phyloP scores from a whole-genome alignment of 1,140 invertebrate species.

The Anastrepha ludens region DNA sequence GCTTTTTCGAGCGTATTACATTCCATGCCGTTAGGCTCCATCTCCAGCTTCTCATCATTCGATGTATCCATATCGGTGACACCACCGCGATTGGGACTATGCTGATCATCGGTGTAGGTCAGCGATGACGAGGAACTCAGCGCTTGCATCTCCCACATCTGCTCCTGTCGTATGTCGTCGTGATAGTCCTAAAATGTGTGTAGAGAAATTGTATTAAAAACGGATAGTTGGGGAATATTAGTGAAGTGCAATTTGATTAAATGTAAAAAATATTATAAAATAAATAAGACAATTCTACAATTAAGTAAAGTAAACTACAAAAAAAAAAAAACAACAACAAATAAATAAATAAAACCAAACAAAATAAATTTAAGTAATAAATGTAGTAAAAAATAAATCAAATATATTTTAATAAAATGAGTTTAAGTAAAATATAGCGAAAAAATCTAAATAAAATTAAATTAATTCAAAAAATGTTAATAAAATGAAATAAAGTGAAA shows the following conservation, averaged over 20 bases:
- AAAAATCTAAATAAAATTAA: too few species aligned
- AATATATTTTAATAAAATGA: too few species aligned
- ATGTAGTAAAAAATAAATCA: too few species aligned
- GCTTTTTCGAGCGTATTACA: slow-evolving; percentile 68
- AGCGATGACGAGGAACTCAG: slow-evolving; percentile 76
- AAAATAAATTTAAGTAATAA: too few species aligned
- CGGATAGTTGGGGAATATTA: not conserved
- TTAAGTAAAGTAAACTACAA: not conserved
- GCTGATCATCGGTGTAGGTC: slow-evolving; percentile 68
- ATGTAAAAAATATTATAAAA: too few species aligned
- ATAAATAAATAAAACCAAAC: too few species aligned
- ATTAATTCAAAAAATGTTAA: too few species aligned
- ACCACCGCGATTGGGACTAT: slow-evolving; percentile 67
- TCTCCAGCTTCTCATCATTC: slow-evolving; percentile 71
- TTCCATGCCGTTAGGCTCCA: slow-evolving; percentile 70
- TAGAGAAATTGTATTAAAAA: not conserved
- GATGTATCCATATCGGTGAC: slow-evolving; percentile 72
- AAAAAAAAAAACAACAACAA: not conserved
- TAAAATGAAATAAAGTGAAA: too few species aligned
- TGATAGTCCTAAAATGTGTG: slow-evolving; percentile 81
- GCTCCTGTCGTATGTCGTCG: slow-evolving; percentile 89
- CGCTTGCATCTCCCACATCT: slow-evolving; percentile 89
- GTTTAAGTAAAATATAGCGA: too few species aligned
- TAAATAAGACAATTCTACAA: too few species aligned
- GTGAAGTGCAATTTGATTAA: too few species aligned